Base-by-base conservation (phyloP, 2,113 vertebrate genomes). In the Zingel zingel region DNA sequence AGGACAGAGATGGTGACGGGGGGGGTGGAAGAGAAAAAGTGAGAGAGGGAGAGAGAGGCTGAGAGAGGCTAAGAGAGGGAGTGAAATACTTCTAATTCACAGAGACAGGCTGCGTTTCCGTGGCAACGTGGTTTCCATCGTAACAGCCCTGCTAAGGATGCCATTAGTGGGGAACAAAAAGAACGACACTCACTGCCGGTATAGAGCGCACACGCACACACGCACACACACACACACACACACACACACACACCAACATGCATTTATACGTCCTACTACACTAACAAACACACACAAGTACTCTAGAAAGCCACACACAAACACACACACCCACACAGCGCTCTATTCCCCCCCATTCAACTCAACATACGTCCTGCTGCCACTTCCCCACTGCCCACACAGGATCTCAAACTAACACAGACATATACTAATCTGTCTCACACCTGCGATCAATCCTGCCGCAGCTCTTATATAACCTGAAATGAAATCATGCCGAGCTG, bases 41-140 rank as follows among this genome's bases (percentile, higher is more conserved):
- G 39, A 33, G 25, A 59, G 70, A 77, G 76, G 67, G 5, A 9
- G 87, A 82, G 82, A 30, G 71, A 66, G 91, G 57, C 33, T 39
- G 83, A 89, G 82, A 36, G 79, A 66, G 80, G 62, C 45, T 47
- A 48, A 79, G 84, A 86, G 90, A 86, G 89, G 69, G 85, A 92
- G 90, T 65, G 90, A 92, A 83, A 93, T 72, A 88, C 90, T 93
- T 93, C 85, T 93, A 93, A 94, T 95, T 94, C 93, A 93, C 85
- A 87, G 89, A 93, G 94, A 94, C 92, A 83, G 88, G 88, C 92
- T 89, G 93, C 77, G 94, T 95, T 95, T 91, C 94, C 93, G 85
- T 93, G 93, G 94, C 93, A 95, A 95, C 94, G 66, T 92, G 91
- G 94, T 95, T 95, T 92, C 94, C 94, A 94, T 93, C 91, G 94